A percentile compares a stretch with the other conserved stretches of the same genome.
Conservation (phyloP, 2,113 vertebrate species). For the Rhinolophus ferrumequinum region DNA sequence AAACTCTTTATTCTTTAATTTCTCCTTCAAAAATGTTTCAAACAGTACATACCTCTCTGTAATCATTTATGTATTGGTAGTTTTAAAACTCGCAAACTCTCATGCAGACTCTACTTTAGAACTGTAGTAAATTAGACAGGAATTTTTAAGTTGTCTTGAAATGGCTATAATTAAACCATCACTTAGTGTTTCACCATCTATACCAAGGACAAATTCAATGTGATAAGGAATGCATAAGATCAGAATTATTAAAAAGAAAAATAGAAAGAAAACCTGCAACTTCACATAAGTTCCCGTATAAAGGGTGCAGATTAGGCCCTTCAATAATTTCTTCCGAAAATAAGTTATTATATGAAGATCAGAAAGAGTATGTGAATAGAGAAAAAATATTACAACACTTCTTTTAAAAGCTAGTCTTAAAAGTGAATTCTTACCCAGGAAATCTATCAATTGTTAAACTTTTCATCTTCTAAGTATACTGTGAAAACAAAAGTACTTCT, state of each 20-base stretch:
- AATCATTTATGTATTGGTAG: constrained; percentile 71
- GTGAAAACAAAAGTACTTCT: constrained; percentile 66
- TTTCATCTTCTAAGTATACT: constrained; percentile 61
- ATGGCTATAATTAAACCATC: constrained; percentile 86
- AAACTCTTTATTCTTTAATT: constrained; percentile 66
- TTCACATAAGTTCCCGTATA: constrained; percentile 78
- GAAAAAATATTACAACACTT: constrained; percentile 10
- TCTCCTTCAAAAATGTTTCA: constrained; percentile 81
- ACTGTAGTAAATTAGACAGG: constrained; percentile 86
- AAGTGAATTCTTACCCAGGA: constrained; percentile 48
- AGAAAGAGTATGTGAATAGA: constrained; percentile 20
- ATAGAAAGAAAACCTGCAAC: constrained; percentile 59
- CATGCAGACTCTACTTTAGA: constrained; percentile 79
- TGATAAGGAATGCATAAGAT: constrained; percentile 67
- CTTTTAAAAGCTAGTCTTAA: constrained; percentile 27
- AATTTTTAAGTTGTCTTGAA: constrained; percentile 86
- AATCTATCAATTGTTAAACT: constrained; percentile 53
- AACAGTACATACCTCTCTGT: constrained; percentile 73
- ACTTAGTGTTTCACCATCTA: constrained; percentile 73
- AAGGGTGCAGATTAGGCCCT: constrained; percentile 72
- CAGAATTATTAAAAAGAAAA: constrained; percentile 72
- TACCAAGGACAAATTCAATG: constrained; percentile 83
- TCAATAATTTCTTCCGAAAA: constrained; percentile 73
- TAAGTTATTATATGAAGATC: constrained; percentile 68
- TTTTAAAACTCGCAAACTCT: constrained; percentile 80